Base-by-base conservation (phyloP, 1,140 invertebrate genomes). In the Atta colombica region DNA sequence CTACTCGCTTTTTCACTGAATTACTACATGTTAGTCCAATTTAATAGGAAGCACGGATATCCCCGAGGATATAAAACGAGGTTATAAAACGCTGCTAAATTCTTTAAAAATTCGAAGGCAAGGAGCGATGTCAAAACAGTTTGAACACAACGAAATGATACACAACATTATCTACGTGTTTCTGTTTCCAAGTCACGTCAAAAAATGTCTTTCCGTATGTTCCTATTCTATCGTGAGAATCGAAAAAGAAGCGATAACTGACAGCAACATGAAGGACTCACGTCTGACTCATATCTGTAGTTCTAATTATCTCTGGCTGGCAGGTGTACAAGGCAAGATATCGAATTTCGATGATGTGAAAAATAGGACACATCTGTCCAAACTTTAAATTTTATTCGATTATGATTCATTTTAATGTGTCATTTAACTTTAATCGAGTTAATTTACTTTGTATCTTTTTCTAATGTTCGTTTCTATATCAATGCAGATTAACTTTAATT, bases 191-290 rank as follows among this genome's bases (percentile, higher is more conserved):
- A 63, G 71, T 72, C 39, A 77, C 84, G 77, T 61, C 78, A 82
- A 84, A 45, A 45, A 45, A 87, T 66, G 85, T 71, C 58, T 49
- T 74, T 72, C 77, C 74, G 91, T 86, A 88, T 90, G 90, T 92
- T 90, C 81, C 90, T 25, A 28, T 68, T n/a, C 14, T 85, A 21
- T 77, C 58, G 25, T 31, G 55, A 25, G 21, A 45, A 31, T 71
- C 18, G 21, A 72, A 63, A 82, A 77, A 31, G 61, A 75, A 51
- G 45, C 58, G 31, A 77, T 35, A 65, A 5, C 7, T 25, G 8
- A 45, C 10, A 10, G 10, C 12, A 10, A 66, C n/a, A 5, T 55
- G 10, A 5, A 31, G 14, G n/a, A 45, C 49, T 68, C 68, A 72
- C 78, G 3, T 21, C 8, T 58, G 55, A 58, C 55, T 58, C 55